Evolutionary conservation across 1,140 invertebrate species (phyloP).

Genomic region (Eurosta solidaginis): DNA sequence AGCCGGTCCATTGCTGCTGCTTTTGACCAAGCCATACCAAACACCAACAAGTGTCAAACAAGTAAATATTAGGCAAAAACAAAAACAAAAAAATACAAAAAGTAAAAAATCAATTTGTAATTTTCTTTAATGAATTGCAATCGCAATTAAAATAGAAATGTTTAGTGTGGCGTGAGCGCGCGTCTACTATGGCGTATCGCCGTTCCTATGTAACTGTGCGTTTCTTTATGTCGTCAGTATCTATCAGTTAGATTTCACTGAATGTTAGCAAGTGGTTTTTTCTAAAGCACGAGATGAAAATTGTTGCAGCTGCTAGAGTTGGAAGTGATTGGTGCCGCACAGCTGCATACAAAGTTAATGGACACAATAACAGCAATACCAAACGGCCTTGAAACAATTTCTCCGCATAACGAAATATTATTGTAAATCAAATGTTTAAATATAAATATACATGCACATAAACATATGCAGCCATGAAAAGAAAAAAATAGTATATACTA

Average conservation of each 20-base stretch:
- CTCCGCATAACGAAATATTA: too few species aligned
- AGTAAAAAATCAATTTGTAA: too few species aligned
- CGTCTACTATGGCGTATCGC: too few species aligned
- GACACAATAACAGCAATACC: background rate
- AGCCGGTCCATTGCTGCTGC: background rate
- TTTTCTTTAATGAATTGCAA: constrained; percentile 18
- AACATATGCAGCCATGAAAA: too few species aligned
- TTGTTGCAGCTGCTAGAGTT: background rate
- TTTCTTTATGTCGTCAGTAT: too few species aligned
- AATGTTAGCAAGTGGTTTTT: background rate
- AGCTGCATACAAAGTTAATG: background rate
- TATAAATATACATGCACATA: too few species aligned
- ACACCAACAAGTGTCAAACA: background rate
- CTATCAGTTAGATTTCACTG: too few species aligned
- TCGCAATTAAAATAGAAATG: background rate
- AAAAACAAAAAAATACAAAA: background rate
- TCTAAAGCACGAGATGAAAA: background rate
- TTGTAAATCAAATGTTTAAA: too few species aligned
- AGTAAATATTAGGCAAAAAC: background rate
- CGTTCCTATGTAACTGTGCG: too few species aligned
- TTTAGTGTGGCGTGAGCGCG: background rate
- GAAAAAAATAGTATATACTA: too few species aligned
- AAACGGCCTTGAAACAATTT: constrained; percentile 23
- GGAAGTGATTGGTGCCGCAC: background rate
- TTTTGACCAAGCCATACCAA: background rate